Conservation (phyloP, 2,797 vertebrate species). For the Tokudaia muenninki region DNA sequence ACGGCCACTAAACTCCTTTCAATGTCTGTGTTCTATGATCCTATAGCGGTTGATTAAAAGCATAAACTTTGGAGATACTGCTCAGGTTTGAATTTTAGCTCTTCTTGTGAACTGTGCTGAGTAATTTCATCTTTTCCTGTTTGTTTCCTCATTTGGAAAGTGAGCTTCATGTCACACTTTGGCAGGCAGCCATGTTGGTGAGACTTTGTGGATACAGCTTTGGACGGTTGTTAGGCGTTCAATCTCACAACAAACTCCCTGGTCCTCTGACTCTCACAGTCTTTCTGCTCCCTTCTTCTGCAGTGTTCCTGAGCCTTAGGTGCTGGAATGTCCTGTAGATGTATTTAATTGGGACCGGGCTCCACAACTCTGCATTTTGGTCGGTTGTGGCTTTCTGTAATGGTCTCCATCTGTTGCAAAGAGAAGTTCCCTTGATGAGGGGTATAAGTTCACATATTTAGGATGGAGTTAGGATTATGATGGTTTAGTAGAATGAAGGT, state of each 20-base stretch:
- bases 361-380: neutral
- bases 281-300: neutral
- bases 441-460: neutral
- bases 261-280: neutral
- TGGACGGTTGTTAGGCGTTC: neutral
- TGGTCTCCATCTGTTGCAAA: neutral
- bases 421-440: neutral
- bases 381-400: neutral
- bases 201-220: neutral
- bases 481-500: neutral
- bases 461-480: neutral
- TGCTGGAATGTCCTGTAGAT: neutral
- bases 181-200: neutral
- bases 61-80: neutral
- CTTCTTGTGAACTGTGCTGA: constrained; percentile 14
- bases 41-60: neutral
- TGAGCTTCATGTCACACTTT: constrained; percentile 44
- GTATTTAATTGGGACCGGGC: neutral
- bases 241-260: neutral
- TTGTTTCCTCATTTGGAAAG: constrained; percentile 51
- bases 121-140: neutral
- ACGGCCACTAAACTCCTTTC: neutral
- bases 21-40: neutral
- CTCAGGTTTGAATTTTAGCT: neutral
- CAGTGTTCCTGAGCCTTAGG: neutral